Percentiles rank a stretch among this genome's conserved stretches.
Evolutionary conservation across 2,113 vertebrate genomes (phyloP).

Genomic region (Lynx canadensis): DNA sequence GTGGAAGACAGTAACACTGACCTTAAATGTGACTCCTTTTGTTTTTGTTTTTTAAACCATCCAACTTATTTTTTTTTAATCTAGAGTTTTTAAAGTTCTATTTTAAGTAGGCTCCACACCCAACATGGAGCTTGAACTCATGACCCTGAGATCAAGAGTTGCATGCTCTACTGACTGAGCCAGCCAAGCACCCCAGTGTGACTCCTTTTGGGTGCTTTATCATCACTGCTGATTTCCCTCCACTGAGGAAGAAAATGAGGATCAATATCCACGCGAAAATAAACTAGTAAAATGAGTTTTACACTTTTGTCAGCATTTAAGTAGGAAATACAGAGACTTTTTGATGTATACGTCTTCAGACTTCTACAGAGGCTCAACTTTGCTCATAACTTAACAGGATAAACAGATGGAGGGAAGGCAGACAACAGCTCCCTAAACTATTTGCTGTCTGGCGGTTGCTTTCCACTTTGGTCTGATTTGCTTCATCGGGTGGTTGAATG

Average conservation of each 20-base stretch:
- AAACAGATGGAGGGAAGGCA: background rate
- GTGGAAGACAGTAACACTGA: background rate
- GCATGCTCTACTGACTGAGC: background rate
- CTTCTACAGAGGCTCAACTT: background rate
- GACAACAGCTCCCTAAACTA: background rate
- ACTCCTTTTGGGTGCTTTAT: background rate
- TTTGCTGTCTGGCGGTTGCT: background rate
- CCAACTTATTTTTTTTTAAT: background rate
- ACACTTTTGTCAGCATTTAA: background rate
- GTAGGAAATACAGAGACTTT: background rate
- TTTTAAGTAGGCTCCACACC: background rate
- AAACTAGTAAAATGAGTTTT: background rate
- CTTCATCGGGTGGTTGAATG: background rate
- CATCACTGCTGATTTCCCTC: background rate
- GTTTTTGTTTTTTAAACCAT: background rate
- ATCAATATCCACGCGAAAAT: background rate
- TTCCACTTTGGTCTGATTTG: constrained; percentile 22
- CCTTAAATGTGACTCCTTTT: background rate
- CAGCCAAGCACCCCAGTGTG: background rate
- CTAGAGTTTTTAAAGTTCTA: background rate
- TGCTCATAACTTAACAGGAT: background rate
- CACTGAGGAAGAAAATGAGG: background rate
- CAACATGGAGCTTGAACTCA: background rate
- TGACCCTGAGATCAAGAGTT: background rate
- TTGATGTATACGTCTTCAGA: background rate